Conservation (phyloP, 2,888 invertebrate genomes). For the Patella caerulea region DNA sequence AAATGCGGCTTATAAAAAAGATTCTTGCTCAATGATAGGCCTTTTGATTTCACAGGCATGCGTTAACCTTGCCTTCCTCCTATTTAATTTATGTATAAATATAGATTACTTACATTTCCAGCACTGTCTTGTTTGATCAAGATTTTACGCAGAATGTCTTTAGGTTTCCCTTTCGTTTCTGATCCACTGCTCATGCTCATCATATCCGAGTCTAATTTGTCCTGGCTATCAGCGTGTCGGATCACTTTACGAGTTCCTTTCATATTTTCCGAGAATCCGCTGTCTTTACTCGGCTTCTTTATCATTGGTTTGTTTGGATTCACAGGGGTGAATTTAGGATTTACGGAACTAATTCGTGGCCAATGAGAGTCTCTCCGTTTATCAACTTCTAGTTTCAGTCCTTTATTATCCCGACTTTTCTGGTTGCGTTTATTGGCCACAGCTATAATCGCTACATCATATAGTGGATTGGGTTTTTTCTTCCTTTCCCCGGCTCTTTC, state of each 20-base stretch:
- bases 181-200: slow-evolving; percentile 35
- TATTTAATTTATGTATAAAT: no score
- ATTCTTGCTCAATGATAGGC: no score
- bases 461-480: slow-evolving; percentile 43
- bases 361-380: slow-evolving; percentile 26
- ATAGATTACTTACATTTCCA: slow-evolving; percentile 44
- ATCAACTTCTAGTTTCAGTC: neutral
- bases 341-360: slow-evolving; percentile 29
- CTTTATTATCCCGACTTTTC: slow-evolving; percentile 16
- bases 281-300: slow-evolving; percentile 57
- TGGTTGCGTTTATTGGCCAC: slow-evolving; percentile 19
- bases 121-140: slow-evolving; percentile 51
- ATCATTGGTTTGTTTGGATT: slow-evolving; percentile 53
- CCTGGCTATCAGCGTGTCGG: slow-evolving; percentile 37
- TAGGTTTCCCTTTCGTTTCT: slow-evolving; percentile 32
- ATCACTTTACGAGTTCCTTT: slow-evolving; percentile 28
- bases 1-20: no score
- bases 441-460: slow-evolving; percentile 32
- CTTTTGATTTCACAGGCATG: no score
- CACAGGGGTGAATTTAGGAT: slow-evolving; percentile 29
- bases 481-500: slow-evolving; percentile 48
- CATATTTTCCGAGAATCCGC: slow-evolving; percentile 51
- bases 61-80: no score
- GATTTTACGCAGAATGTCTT: slow-evolving; percentile 37
- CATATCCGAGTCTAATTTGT: slow-evolving; percentile 38